phyloP scores from a whole-genome alignment of 2,797 vertebrate species.

The Coccyzus lansbergi region DNA sequence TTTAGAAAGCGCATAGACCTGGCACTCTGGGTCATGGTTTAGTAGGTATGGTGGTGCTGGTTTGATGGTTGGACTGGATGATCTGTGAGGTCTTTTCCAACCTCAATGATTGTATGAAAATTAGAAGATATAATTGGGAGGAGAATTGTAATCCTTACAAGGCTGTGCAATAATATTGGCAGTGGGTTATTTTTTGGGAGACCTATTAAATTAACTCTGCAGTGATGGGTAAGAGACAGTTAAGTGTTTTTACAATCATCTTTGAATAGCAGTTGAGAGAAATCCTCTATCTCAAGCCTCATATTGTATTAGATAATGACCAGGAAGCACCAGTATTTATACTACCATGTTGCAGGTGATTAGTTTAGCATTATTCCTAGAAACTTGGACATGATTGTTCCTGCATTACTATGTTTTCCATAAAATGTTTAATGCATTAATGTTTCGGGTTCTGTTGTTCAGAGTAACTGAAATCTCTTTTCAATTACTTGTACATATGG shows the following conservation, averaged over 20 bases:
- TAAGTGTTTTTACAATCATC: background rate
- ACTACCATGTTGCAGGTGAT: background rate
- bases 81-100: too few relatives aligned
- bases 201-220: background rate
- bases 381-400: background rate
- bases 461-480: background rate
- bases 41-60: too few relatives aligned
- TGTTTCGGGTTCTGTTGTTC: background rate
- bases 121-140: background rate
- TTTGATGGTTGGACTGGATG: too few relatives aligned
- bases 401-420: rapidly evolving
- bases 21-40: too few relatives aligned
- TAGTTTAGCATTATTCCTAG: background rate
- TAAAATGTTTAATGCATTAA: background rate
- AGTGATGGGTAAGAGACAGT: background rate
- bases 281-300: background rate
- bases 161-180: background rate
- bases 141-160: background rate
- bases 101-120: background rate
- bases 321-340: background rate
- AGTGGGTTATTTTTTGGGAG: background rate
- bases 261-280: background rate
- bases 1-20: too few relatives aligned
- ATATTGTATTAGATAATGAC: background rate
- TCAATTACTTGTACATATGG: background rate